Evolutionary conservation across 2,888 invertebrate species (phyloP).

Genomic region (Fragum sueziense): DNA sequence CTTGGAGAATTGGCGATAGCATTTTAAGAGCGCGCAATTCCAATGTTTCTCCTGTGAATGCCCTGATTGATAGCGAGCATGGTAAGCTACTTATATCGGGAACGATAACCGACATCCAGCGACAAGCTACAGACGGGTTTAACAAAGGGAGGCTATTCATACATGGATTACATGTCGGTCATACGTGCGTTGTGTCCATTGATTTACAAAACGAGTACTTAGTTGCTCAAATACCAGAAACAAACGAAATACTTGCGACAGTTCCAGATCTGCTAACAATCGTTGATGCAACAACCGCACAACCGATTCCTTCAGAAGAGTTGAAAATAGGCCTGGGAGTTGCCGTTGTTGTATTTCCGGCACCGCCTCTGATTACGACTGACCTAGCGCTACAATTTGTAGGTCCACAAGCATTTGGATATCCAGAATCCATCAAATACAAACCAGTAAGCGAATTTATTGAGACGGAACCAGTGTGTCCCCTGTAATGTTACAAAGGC

Average conservation of each 20-base stretch:
- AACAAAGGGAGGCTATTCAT: constrained; percentile 69
- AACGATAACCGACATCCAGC: constrained; percentile 71
- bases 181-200: constrained; percentile 57
- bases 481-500: too few relatives aligned
- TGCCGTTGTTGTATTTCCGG: constrained; percentile 71
- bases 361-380: constrained; percentile 64
- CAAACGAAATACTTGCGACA: constrained; percentile 63
- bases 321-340: constrained; percentile 76
- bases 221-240: constrained; percentile 57
- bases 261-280: constrained; percentile 77
- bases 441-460: constrained; percentile 39
- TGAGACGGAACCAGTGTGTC: not conserved
- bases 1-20: constrained; percentile 76
- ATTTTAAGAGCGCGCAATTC: constrained; percentile 68
- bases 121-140: constrained; percentile 75
- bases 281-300: constrained; percentile 74
- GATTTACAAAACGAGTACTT: constrained; percentile 80
- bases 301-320: constrained; percentile 76
- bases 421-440: constrained; percentile 59
- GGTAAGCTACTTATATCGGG: constrained; percentile 69
- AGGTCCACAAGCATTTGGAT: constrained; percentile 76
- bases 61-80: constrained; percentile 64
- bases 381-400: constrained; percentile 70
- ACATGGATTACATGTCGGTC: constrained; percentile 61
- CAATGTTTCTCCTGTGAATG: constrained; percentile 68